Evolutionary conservation across 2,888 invertebrate genomes (phyloP).

Genomic region (Conops quadrifasciatus): DNA sequence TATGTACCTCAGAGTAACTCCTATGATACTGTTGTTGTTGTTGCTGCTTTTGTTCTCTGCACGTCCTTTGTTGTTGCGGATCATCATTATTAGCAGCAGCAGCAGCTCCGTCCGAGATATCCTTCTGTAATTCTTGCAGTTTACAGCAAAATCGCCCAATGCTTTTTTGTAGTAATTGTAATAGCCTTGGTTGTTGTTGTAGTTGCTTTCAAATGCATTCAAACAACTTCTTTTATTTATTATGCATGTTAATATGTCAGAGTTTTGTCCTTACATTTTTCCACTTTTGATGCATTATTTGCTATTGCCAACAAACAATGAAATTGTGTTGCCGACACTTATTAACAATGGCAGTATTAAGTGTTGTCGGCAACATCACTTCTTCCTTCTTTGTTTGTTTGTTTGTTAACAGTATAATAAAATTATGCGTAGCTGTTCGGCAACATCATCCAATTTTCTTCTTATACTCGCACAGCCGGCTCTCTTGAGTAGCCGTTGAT

Average conservation of each 20-base stretch:
- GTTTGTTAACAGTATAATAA: not conserved
- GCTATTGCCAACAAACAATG: no score
- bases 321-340: no score
- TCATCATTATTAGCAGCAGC: not conserved
- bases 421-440: not conserved
- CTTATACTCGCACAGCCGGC: not conserved
- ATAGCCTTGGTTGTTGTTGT: not conserved
- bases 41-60: no score
- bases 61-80: not conserved
- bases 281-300: no score
- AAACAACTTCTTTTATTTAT: not conserved
- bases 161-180: not conserved
- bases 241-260: not conserved
- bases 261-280: not conserved
- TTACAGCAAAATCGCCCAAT: constrained; percentile 1
- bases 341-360: not conserved
- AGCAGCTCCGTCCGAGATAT: no score
- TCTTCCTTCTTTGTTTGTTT: not conserved
- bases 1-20: not conserved
- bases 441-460: not conserved
- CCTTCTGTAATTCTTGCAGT: not conserved
- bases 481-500: no score
- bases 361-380: constrained; percentile 12
- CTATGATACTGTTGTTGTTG: not conserved
- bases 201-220: not conserved